Percentiles rank a stretch among this genome's conserved stretches.
These are phyloP conservation scores for Channallabes apus DNA, from an alignment of 2,797 vertebrate genomes.

Conservation along the genomic window DNA sequence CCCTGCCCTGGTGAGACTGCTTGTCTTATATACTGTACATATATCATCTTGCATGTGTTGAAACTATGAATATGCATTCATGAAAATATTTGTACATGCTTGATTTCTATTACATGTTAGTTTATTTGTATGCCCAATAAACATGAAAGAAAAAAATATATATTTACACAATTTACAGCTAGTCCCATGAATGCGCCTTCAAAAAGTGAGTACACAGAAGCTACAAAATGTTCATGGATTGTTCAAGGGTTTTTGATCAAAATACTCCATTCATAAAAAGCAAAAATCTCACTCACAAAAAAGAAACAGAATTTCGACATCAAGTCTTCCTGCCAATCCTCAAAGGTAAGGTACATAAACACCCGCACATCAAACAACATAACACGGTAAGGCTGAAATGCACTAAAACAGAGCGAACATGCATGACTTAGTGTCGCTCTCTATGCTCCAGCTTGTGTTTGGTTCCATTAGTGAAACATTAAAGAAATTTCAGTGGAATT, in stretches of 20 bases:
- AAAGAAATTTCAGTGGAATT: conserved; percentile 79
- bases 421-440: conserved; percentile 49
- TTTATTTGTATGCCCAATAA: neutral
- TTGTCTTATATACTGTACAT: neutral
- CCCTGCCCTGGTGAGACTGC: conserved; percentile 83
- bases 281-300: neutral
- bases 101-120: neutral
- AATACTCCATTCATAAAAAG: neutral
- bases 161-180: neutral
- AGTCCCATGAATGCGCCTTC: neutral
- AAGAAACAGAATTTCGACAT: neutral
- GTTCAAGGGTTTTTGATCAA: neutral
- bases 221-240: neutral
- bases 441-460: conserved; percentile 51
- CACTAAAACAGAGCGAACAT: neutral
- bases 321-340: conserved; percentile 26
- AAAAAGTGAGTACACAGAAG: neutral
- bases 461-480: conserved; percentile 73
- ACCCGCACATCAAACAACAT: conserved; percentile 4
- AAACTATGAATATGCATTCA: neutral
- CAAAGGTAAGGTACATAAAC: conserved; percentile 19
- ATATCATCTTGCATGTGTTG: neutral
- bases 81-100: neutral
- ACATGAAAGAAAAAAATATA: neutral
- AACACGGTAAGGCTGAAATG: conserved; percentile 5